Evolutionary conservation across 92 coral and sea anemone genomes (phyloP).

Genomic region (Porites lobata): DNA sequence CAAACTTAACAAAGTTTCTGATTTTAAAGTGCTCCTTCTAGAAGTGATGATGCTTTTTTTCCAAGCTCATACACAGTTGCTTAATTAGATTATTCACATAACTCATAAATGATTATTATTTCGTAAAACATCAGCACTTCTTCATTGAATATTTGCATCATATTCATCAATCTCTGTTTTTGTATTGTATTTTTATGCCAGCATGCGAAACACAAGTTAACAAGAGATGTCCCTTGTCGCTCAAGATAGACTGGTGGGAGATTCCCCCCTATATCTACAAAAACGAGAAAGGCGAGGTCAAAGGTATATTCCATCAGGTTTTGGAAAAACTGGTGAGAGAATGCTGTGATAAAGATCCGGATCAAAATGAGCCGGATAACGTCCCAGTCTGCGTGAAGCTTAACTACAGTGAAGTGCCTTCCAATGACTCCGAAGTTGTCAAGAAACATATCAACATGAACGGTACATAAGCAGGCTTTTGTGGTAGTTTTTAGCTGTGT

Average conservation of each 20-base stretch:
- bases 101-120: too few relatives aligned
- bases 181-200: too few relatives aligned
- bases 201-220: background rate
- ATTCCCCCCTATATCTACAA: constrained; percentile 95
- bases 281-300: constrained; percentile 49
- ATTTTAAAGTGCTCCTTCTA: too few relatives aligned
- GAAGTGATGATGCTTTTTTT: too few relatives aligned
- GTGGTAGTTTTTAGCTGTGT: background rate
- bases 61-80: too few relatives aligned
- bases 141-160: too few relatives aligned
- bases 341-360: constrained; percentile 69
- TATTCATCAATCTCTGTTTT: too few relatives aligned
- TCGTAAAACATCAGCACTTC: too few relatives aligned
- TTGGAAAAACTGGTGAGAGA: constrained; percentile 66
- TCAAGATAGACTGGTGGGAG: constrained; percentile 97
- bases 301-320: constrained; percentile 81
- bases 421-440: constrained; percentile 97
- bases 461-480: constrained; percentile 16
- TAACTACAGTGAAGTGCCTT: constrained; percentile 73
- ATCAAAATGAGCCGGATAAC: background rate
- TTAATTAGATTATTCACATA: too few relatives aligned
- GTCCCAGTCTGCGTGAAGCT: constrained; percentile 67
- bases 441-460: constrained; percentile 88
- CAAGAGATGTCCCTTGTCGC: constrained; percentile 64
- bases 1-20: too few relatives aligned